Base-by-base conservation (phyloP, 1,140 invertebrate species). In the Euglossa dilemma region DNA sequence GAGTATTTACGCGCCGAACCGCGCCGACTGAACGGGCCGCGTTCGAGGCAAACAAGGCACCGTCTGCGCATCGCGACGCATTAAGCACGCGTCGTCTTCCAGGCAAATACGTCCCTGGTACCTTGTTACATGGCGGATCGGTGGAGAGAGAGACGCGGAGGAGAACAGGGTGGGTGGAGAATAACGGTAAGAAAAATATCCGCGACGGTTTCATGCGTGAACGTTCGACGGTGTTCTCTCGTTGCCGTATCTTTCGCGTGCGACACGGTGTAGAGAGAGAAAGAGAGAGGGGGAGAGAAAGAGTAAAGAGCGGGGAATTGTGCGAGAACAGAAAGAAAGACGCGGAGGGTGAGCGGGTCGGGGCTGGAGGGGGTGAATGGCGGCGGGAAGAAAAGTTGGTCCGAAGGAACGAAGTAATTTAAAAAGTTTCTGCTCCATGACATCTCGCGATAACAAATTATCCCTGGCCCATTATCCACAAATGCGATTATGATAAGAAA, bases 401-500 rank as follows among this genome's bases (percentile, higher is more conserved):
- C 83, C 84, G 89, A 85, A 76, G 91, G 92, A 93, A 92, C 90
- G 91, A 92, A 93, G 92, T 93, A 93, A 94, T 93, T 94, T 93
- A 92, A 93, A 94, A 94, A 93, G 92, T 94, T 94, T 94, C 93
- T 93, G 92, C 91, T 91, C 90, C 91, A 91, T 92, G 93, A 94
- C 93, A 94, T 93, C 80, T 85, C 85, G 87, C 92, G 93, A 94
- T 94, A 94, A 93, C 93, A 94, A 94, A 93, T 94, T 93, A 93
- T 94, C 91, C 91, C 89, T 89, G 91, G 90, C 92, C 93, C 93
- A 94, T 94, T 94, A 94, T 94, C 93, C 92, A 91, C 91, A 93
- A 94, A 94, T 93, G 93, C 91, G 92, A 94, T 94, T 94, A 94
- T 93, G 93, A 94, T 94, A 94, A 94, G 93, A 93, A 93, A 93